Conservation (phyloP, 2,113 vertebrate species). For the Mormoops blainvillei region DNA sequence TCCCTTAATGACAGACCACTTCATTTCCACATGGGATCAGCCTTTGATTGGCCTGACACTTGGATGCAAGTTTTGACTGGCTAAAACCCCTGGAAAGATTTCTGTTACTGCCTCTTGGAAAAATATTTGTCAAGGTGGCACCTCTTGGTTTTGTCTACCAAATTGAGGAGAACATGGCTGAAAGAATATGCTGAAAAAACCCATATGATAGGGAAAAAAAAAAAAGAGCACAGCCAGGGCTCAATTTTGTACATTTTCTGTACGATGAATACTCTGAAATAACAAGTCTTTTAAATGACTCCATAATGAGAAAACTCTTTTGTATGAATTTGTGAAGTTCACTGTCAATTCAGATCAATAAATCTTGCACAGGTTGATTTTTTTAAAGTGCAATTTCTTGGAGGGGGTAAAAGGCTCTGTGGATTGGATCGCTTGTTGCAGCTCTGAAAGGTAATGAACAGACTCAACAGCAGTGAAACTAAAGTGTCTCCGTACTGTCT, state of each 20-base stretch:
- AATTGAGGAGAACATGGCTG: neutral
- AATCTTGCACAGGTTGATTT: conserved; percentile 74
- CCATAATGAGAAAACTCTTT: conserved; percentile 76
- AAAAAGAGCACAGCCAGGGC: neutral
- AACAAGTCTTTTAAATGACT: conserved; percentile 62
- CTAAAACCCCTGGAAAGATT: neutral
- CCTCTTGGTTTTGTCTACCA: conserved; percentile 28
- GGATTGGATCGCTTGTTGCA: conserved; percentile 75
- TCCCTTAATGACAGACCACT: neutral
- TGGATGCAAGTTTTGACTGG: neutral
- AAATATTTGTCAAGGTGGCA: neutral
- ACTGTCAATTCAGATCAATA: conserved; percentile 80
- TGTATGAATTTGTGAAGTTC: conserved; percentile 78
- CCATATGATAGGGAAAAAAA: neutral
- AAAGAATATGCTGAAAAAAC: conserved; percentile 22
- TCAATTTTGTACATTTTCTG: neutral
- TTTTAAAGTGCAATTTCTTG: conserved; percentile 72
- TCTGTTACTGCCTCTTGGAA: conserved; percentile 19
- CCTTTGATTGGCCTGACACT: neutral
- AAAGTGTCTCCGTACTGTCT: neutral
- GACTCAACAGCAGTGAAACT: conserved; percentile 46
- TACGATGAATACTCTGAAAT: conserved; percentile 58
- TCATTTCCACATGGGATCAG: neutral
- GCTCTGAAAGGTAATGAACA: conserved; percentile 77
- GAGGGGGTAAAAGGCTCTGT: conserved; percentile 47